Percentiles rank a stretch among this genome's conserved stretches.
These are phyloP conservation scores for Platynereis dumerilii DNA, from an alignment of 2,888 invertebrate genomes.

Conservation along the genomic window DNA sequence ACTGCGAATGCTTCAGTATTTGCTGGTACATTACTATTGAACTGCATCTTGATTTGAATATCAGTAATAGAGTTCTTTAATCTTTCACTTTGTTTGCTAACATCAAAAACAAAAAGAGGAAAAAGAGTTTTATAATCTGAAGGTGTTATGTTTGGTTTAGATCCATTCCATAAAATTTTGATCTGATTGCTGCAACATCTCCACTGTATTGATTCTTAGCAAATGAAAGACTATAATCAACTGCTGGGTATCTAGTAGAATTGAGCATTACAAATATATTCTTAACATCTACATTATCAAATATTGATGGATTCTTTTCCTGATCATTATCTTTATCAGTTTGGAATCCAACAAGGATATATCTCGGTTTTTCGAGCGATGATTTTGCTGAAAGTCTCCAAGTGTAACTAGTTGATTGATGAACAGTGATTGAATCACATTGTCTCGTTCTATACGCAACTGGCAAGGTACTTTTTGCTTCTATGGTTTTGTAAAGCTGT, in stretches of 20 bases:
- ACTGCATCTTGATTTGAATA: conserved; percentile 17
- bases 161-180: too few relatives aligned
- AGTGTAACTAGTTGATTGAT: conserved; percentile 26
- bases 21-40: conserved; percentile 26
- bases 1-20: conserved; percentile 27
- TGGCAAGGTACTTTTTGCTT: conserved; percentile 19
- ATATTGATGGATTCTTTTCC: conserved; percentile 18
- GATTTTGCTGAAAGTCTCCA: conserved; percentile 29
- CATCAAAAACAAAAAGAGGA: conserved; percentile 30
- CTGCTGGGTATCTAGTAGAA: conserved; percentile 27
- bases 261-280: conserved; percentile 30
- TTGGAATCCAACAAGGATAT: conserved; percentile 27
- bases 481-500: conserved; percentile 28
- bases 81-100: conserved; percentile 30
- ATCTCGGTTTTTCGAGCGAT: conserved; percentile 23
- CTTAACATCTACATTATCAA: conserved; percentile 17
- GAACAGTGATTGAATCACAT: conserved; percentile 20
- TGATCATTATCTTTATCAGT: conserved; percentile 25
- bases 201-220: conserved; percentile 24
- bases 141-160: background rate
- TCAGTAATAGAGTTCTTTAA: conserved; percentile 1
- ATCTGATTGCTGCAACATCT: conserved; percentile 15
- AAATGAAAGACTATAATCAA: conserved; percentile 28
- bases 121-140: conserved; percentile 24
- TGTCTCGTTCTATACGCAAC: conserved; percentile 23